Base-by-base conservation (phyloP, 2,888 invertebrate genomes). In the Baronia brevicornis region DNA sequence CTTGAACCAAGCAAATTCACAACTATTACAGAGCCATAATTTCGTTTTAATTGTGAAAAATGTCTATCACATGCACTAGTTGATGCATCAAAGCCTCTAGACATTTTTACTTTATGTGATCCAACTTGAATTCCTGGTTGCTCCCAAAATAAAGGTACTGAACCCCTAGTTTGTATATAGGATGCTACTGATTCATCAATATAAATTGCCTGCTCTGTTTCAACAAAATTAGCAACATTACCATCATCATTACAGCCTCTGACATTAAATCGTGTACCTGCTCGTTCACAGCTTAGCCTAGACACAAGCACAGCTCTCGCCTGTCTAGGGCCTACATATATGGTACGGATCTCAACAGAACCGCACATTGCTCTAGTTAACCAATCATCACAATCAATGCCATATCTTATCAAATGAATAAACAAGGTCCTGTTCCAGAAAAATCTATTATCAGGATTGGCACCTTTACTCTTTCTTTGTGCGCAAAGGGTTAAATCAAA, bases 171-270 rank as follows among this genome's bases (percentile, higher is more conserved):
- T 79, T 95, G 95, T 5, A 99, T 84, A 62, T 93, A 95, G 3
- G 97, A 97, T 3, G 94, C 89, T 3, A 96, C 90, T 60, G 95
- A 92, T 55, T 96, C 93, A 64, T 98, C 98, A 52, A 95, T 87
- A 62, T 91, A 94, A 51, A 96, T 93, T 7, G 97, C 94, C 86
- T 99, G 99, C 78, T 99, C 99, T 1, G 99, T 99, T 88, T 99
- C 99, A 13, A 98, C 98, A 87, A 99, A 99, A 86, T 99, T 99
- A 1, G 99, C 99, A 7, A 99, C 99, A 85, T 97, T 94, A 0
- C 99, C 99, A 68, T 97, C 96, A 80, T 99, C 99, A 77, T 99
- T 98, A 44, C 94, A 95, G n/a, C 99, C 99, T 46, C 99, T 87
- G 0, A 98, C 98, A 85, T 98, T 98, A 68, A 99, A 99, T 47